Conservation (phyloP, 2,888 invertebrate genomes). For the Pammene aurita region DNA sequence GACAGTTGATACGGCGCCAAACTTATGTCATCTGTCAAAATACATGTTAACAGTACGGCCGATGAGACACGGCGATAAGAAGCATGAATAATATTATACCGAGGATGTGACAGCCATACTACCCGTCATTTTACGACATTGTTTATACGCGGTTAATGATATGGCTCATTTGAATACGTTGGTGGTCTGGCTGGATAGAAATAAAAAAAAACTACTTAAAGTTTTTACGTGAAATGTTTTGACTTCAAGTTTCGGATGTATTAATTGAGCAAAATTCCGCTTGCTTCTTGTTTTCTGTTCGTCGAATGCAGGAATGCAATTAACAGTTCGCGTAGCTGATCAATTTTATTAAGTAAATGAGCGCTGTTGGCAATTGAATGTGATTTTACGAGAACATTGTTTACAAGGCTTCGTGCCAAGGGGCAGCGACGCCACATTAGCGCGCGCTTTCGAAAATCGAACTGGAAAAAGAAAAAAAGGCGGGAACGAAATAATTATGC, state of each 20-base stretch:
- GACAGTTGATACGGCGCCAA: slow-evolving; percentile 76
- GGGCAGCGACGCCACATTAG: slow-evolving; percentile 76
- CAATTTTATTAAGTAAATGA: slow-evolving; percentile 61
- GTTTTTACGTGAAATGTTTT: slow-evolving; percentile 52
- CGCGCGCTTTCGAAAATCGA: slow-evolving; percentile 76
- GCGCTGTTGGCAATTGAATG: slow-evolving; percentile 72
- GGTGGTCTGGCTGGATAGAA: slow-evolving; percentile 72
- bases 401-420: slow-evolving; percentile 76
- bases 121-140: slow-evolving; percentile 80
- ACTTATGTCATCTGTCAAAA: slow-evolving; percentile 84
- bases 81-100: slow-evolving; percentile 68
- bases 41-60: slow-evolving; percentile 78
- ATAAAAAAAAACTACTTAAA: slow-evolving; percentile 55
- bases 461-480: slow-evolving; percentile 73
- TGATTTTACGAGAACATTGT: slow-evolving; percentile 81
- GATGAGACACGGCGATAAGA: slow-evolving; percentile 62
- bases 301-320: slow-evolving; percentile 52
- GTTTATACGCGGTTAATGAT: slow-evolving; percentile 77
- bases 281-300: slow-evolving; percentile 17
- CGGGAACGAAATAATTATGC: slow-evolving; percentile 83
- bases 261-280: slow-evolving; percentile 27
- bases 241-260: slow-evolving; percentile 36
- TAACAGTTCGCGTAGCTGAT: slow-evolving; percentile 66
- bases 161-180: slow-evolving; percentile 76
- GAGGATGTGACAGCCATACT: slow-evolving; percentile 70